Conservation (phyloP, 2,797 vertebrate species). For the Mastacembelus armatus region DNA sequence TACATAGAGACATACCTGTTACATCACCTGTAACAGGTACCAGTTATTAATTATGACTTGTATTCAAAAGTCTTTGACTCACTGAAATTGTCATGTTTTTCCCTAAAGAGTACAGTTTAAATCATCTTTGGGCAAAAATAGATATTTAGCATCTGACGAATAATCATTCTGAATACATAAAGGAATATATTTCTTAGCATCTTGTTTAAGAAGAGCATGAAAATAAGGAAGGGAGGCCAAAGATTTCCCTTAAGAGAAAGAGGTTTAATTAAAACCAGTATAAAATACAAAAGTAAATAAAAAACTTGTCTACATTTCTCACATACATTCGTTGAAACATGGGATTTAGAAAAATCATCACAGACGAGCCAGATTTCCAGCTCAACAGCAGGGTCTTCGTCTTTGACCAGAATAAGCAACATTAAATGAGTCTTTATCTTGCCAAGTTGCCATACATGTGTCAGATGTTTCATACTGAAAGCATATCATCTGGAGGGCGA, state of each 20-base stretch:
- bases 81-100: neutral
- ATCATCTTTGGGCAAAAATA: neutral
- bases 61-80: neutral
- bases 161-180: no score
- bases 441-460: constrained; percentile 17
- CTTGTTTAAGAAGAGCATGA: no score
- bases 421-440: constrained; percentile 13
- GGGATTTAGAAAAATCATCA: neutral
- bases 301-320: neutral
- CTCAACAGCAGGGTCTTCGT: constrained; percentile 1
- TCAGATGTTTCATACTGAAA: constrained; percentile 41
- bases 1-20: no score
- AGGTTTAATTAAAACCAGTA: neutral
- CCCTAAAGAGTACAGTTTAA: neutral
- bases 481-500: constrained; percentile 22
- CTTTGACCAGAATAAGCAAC: neutral
- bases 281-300: neutral
- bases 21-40: no score
- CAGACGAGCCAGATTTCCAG: neutral
- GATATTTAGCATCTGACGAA: no score
- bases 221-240: neutral
- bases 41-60: neutral
- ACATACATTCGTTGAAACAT: neutral
- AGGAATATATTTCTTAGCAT: no score
- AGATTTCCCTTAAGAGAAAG: neutral